Percentiles rank a stretch among this genome's conserved stretches.
Conservation (phyloP, 2,888 invertebrate genomes). For the Eilema caniola region DNA sequence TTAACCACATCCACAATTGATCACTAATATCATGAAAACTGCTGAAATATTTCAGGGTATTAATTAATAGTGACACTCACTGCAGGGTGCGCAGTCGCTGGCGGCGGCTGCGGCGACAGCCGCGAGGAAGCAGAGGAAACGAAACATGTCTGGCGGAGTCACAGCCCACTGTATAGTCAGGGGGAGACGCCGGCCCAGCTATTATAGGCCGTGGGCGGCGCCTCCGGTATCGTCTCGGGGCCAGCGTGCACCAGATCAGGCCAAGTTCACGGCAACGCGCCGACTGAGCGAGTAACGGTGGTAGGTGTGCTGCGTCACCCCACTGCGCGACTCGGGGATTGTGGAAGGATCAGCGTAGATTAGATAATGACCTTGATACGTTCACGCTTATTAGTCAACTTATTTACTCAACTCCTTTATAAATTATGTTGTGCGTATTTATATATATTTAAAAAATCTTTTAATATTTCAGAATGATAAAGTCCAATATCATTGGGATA, state of each 20-base stretch:
- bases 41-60: conserved; percentile 29
- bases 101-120: conserved; percentile 67
- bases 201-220: conserved; percentile 86
- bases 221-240: conserved; percentile 82
- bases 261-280: conserved; percentile 85
- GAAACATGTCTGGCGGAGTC: conserved; percentile 83
- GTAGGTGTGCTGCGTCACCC: conserved; percentile 51
- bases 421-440: background rate
- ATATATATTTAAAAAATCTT: background rate
- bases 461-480: background rate
- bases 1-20: conserved; percentile 38
- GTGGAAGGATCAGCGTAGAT: conserved; percentile 64
- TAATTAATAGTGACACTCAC: conserved; percentile 70
- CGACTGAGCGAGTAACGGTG: conserved; percentile 74
- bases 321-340: conserved; percentile 49
- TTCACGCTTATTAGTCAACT: conserved; percentile 48
- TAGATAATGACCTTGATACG: conserved; percentile 74
- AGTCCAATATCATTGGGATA: background rate
- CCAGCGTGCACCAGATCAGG: conserved; percentile 79
- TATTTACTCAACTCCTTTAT: conserved; percentile 30
- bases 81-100: conserved; percentile 81
- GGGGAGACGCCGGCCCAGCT: conserved; percentile 83
- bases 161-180: conserved; percentile 78
- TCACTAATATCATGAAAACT: conserved; percentile 33
- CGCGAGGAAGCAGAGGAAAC: conserved; percentile 77